phyloP scores from a whole-genome alignment of 2,113 vertebrate species.

The Nematolebias whitei region DNA sequence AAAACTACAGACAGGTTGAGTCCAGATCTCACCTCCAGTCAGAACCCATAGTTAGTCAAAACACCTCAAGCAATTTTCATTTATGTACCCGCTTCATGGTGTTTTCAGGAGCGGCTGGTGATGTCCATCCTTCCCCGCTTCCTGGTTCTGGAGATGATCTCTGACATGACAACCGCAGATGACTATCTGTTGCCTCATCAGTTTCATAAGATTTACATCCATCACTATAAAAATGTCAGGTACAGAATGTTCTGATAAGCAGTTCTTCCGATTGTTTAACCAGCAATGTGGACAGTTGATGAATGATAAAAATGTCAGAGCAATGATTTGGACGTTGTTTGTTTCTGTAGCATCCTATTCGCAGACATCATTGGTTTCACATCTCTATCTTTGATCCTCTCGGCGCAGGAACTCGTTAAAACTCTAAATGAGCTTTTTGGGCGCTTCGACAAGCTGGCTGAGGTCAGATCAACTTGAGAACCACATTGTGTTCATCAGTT shows the following conservation, averaged over 20 bases:
- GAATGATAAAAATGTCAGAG: neutral
- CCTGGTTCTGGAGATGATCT: slow-evolving; percentile 71
- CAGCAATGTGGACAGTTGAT: neutral
- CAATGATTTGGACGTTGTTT: neutral
- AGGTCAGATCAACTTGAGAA: slow-evolving; percentile 80
- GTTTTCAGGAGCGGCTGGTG: slow-evolving; percentile 68
- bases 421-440: slow-evolving; percentile 93
- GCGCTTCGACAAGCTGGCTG: slow-evolving; percentile 89
- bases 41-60: neutral
- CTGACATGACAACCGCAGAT: slow-evolving; percentile 61
- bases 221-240: slow-evolving; percentile 76
- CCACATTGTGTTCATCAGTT: neutral
- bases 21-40: slow-evolving; percentile 31
- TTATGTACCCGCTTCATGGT: neutral
- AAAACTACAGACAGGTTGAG: slow-evolving; percentile 88
- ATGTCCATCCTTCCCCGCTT: slow-evolving; percentile 73
- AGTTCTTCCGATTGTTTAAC: too few species aligned
- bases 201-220: slow-evolving; percentile 74
- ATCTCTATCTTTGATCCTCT: slow-evolving; percentile 88
- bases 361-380: slow-evolving; percentile 93
- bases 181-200: slow-evolving; percentile 67
- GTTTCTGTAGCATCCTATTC: slow-evolving; percentile 33
- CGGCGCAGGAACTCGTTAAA: slow-evolving; percentile 89
- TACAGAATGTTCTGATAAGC: slow-evolving; percentile 14
- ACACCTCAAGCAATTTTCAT: neutral